Evolutionary conservation across 2,888 invertebrate genomes (phyloP).

Genomic region (Drosophila suboccidentalis): DNA sequence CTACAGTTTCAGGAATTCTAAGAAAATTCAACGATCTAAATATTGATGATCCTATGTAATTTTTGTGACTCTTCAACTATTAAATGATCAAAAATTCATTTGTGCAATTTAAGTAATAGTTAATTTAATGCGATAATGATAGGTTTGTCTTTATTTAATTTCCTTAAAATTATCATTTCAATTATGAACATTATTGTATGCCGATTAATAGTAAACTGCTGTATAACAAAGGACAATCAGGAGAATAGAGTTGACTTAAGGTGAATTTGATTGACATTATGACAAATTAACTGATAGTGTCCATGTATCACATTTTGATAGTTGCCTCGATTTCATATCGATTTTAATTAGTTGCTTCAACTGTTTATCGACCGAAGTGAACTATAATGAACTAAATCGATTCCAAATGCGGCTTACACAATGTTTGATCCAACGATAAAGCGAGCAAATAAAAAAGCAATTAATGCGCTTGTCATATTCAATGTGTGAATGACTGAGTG

Average conservation of each 20-base stretch:
- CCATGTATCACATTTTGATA: constrained; percentile 14
- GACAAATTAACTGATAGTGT: constrained; percentile 2
- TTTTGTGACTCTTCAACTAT: background rate
- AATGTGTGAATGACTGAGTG: constrained; percentile 30
- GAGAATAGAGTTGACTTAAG: background rate
- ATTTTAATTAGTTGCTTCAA: constrained; percentile 36
- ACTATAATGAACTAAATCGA: constrained; percentile 45
- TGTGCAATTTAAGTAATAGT: no score
- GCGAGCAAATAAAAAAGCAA: constrained; percentile 66
- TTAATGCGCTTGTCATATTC: constrained; percentile 70
- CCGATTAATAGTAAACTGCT: background rate
- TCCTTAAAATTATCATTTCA: no score
- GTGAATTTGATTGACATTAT: constrained; percentile 13
- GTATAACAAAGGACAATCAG: background rate
- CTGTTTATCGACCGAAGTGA: constrained; percentile 21
- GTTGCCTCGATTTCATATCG: constrained; percentile 27
- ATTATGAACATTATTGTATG: no score
- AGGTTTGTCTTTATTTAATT: no score
- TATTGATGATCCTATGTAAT: background rate
- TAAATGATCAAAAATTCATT: no score
- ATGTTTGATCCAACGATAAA: constrained; percentile 58
- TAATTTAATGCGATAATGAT: no score
- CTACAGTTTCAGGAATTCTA: background rate
- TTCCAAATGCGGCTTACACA: constrained; percentile 35
- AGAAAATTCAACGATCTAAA: background rate